Base-by-base conservation (phyloP, 2,797 vertebrate species). In the Calcarius lapponicus region DNA sequence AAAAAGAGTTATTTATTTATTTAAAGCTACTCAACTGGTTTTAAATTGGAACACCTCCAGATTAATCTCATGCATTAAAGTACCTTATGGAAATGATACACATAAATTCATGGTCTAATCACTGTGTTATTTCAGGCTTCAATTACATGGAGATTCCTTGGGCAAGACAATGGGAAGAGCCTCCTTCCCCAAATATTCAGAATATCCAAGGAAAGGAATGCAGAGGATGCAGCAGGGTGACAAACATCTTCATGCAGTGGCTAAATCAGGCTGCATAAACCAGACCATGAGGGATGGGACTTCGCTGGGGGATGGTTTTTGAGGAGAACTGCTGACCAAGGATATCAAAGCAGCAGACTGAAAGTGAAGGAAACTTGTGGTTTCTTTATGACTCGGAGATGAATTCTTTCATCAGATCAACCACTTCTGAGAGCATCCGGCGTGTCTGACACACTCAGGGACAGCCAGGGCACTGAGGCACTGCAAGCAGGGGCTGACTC, bases 311-410 rank as follows among this genome's bases (percentile, higher is more conserved):
- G 85, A 65, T 32, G 40, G 4, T 17, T 92, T 82, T 29, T 40
- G 54, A 86, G 42, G 25, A 92, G 57, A 83, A 58, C 32, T 90
- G 40, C 80, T 93, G 80, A 93, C 80, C 80, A 79, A 50, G 0
- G 0, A 40, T 86, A 94, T 79, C 89, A 91, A 91, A 92, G 86
- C 38, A 93, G 70, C 57, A 92, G 83, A 78, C 69, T 57, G 61
- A 96, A 96, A 92, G 76, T 93, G 88, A 93, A 93, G 82, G 80
- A 92, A 96, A 88, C 83, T 67, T 93, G 86, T 65, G 92, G 80
- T 93, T 95, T 90, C 86, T 90, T 88, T 86, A 92, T 74, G 91
- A 95, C 40, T 86, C 42, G 6, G 48, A 80, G 86, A 86, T 83
- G 61, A 96, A 91, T 95, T 93, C 80, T 93, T 92, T 94, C 82